phyloP scores from a whole-genome alignment of 2,797 vertebrate species.

The Coreius guichenoti region DNA sequence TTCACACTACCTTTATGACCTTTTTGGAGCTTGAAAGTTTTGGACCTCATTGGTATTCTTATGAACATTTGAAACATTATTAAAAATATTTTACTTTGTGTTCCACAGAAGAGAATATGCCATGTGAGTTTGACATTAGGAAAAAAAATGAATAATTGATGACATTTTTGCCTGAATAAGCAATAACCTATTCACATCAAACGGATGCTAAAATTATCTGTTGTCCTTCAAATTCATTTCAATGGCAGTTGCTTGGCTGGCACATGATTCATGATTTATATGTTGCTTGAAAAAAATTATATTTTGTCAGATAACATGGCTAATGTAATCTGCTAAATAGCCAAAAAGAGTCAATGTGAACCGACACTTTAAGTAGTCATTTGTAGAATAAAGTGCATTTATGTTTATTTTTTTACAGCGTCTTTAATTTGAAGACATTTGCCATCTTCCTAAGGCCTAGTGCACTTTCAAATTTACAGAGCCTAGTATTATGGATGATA shows the following conservation, averaged over 20 bases:
- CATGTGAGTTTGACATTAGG: background rate
- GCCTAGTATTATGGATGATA: constrained; percentile 61
- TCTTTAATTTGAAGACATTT: constrained; percentile 75
- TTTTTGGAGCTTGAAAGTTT: background rate
- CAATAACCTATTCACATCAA: background rate
- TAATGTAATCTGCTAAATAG: background rate
- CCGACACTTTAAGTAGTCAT: constrained; percentile 61
- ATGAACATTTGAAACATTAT: background rate
- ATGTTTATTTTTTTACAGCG: constrained; percentile 67
- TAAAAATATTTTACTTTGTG: background rate
- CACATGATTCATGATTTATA: background rate
- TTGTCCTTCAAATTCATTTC: background rate
- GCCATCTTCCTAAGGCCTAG: constrained; percentile 48
- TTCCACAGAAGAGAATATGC: background rate
- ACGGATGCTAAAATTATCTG: background rate
- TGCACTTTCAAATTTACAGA: constrained; percentile 60
- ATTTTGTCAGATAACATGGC: background rate
- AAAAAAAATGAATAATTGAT: background rate
- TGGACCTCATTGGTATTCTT: background rate
- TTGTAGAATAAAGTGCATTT: constrained; percentile 74
- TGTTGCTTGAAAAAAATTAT: background rate
- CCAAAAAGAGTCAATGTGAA: background rate
- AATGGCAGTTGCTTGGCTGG: background rate
- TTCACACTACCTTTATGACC: background rate
- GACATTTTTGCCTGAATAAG: background rate